Evolutionary conservation across 2,797 vertebrate genomes (phyloP), one percentile per base, ranked within the genome.

Genomic region (Lateolabrax maculatus): DNA sequence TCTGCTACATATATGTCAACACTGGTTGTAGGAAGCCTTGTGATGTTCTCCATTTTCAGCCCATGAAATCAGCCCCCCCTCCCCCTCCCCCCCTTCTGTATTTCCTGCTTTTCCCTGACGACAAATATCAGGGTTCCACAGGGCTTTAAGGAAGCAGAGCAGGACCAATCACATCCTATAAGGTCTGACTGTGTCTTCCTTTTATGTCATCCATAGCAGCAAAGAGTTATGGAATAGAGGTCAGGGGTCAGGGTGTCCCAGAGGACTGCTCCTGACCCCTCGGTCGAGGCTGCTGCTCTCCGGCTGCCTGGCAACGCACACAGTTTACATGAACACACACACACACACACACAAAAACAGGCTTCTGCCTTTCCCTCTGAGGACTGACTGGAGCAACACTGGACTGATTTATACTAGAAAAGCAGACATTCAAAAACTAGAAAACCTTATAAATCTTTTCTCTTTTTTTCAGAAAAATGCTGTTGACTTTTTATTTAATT

Each of bases 1-100:
- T 87, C 80, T 87, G 89, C 84, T 90, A 87, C 92, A 91, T 93
- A 82, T 85, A 92, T 93, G 92, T 94, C 93, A 93, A 91, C 90
- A 92, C 61, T 4, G 34, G 70, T 80, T 84, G 82, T 23, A 77
- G 61, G 80, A 77, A 82, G 65, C 77, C 66, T 77, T 84, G 71
- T 89, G 87, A 91, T 84, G 84, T 90, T 86, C 84, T 88, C 70
- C 75, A 74, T 90, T 90, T 90, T 83, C 78, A 75, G 56, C 56
- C 81, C 74, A 57, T 80, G 86, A 85, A 90, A 92, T 89, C 73
- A 21, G n/a, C n/a, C n/a, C 21, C 71, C 63, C 51, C 58, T 18
- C 23, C 31, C 34, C 23, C 57, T 0, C 15, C 19, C 37, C 19
- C 1, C 18, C 25, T 18, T 65, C 58, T 52, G 75, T 60, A 83